Percentiles rank a stretch among this genome's conserved stretches.
phyloP scores from a whole-genome alignment of 2,888 invertebrate species.

The Parnassius glacialis region DNA sequence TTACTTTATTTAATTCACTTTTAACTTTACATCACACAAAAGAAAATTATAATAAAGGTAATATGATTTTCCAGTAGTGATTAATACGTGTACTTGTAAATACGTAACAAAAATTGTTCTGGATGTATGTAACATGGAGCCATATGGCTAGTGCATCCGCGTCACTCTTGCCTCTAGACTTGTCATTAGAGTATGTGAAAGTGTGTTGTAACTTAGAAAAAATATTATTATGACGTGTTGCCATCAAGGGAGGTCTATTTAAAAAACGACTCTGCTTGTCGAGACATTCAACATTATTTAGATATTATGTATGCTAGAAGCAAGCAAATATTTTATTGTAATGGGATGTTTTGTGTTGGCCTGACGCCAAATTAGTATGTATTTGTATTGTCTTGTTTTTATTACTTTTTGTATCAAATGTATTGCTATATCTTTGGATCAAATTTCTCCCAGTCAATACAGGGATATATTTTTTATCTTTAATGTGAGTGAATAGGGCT shows the following conservation, averaged over 20 bases:
- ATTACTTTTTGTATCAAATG: constrained; percentile 1
- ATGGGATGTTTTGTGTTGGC: constrained; percentile 1
- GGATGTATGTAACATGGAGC: constrained; percentile 61
- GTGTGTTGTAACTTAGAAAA: constrained; percentile 40
- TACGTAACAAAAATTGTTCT: constrained; percentile 66
- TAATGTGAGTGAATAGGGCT: no score
- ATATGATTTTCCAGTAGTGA: background rate
- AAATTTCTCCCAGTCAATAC: background rate
- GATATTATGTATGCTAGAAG: background rate
- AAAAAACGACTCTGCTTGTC: background rate
- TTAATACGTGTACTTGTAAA: constrained; percentile 29
- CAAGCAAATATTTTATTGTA: background rate
- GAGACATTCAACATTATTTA: no score
- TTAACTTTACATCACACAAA: background rate
- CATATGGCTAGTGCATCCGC: constrained; percentile 67
- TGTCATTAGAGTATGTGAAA: constrained; percentile 52
- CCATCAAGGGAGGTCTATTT: constrained; percentile 12
- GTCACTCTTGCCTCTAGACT: constrained; percentile 61
- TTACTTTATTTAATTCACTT: background rate
- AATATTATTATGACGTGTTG: constrained; percentile 29
- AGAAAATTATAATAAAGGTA: background rate
- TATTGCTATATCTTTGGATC: background rate
- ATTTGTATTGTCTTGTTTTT: background rate
- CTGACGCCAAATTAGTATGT: background rate
- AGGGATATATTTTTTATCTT: background rate